These are phyloP conservation scores for Zhuqinia jingwanae DNA, from an alignment of 2,888 invertebrate species.

Conservation along the genomic window DNA sequence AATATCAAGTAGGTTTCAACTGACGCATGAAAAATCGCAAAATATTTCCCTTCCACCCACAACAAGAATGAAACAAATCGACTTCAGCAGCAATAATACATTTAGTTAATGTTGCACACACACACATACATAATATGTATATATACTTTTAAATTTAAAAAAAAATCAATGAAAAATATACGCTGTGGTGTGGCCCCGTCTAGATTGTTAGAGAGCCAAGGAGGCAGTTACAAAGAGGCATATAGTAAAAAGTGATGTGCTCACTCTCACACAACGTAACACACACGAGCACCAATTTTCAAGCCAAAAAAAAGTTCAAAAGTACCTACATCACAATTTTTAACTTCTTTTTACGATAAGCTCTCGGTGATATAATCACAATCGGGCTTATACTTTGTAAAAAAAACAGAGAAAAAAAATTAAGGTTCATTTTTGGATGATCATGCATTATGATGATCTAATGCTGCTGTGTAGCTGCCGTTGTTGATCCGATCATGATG, in stretches of 20 bases:
- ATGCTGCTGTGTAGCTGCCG: too few relatives aligned
- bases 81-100: slow-evolving; percentile 37
- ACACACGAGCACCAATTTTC: slow-evolving; percentile 2
- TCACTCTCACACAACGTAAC: not conserved
- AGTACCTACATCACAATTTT: not conserved
- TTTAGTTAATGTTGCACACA: slow-evolving; percentile 19
- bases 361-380: too few relatives aligned
- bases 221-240: too few relatives aligned
- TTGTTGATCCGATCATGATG: too few relatives aligned
- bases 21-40: slow-evolving; percentile 64
- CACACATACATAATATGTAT: too few relatives aligned
- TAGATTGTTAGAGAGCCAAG: too few relatives aligned
- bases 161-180: slow-evolving; percentile 9
- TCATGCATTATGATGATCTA: too few relatives aligned
- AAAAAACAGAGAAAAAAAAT: too few relatives aligned
- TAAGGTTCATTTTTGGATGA: too few relatives aligned
- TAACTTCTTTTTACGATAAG: not conserved
- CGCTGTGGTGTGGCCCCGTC: not conserved
- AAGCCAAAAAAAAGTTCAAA: not conserved
- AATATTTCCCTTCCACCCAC: slow-evolving; percentile 58
- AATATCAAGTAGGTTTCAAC: slow-evolving; percentile 58
- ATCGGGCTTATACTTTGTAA: too few relatives aligned
- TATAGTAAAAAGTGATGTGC: not conserved
- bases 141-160: too few relatives aligned
- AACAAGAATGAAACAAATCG: slow-evolving; percentile 57